Conservation (phyloP, 2,113 vertebrate genomes). For the Pomatostomus ruficeps region DNA sequence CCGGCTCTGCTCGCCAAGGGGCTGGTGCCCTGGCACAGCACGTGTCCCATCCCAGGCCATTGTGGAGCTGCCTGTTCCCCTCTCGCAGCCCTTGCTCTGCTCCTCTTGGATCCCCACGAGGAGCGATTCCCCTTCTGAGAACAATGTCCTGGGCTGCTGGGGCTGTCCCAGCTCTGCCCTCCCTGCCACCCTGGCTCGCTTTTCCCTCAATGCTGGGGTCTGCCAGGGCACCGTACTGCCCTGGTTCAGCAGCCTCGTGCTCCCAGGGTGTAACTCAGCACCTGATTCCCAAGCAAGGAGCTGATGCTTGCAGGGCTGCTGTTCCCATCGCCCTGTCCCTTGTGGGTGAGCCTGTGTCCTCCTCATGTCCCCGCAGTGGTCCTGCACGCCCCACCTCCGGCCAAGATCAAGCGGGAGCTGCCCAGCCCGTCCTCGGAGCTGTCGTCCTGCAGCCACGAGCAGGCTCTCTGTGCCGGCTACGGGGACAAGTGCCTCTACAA, state of each 20-base stretch:
- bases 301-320: rapidly evolving
- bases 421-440: constrained; percentile 85
- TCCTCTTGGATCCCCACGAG: rapidly evolving
- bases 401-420: constrained; percentile 94
- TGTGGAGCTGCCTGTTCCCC: neutral
- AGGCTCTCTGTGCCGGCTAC: constrained; percentile 83
- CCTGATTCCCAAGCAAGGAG: neutral
- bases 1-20: rapidly evolving
- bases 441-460: constrained; percentile 87
- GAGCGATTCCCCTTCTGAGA: rapidly evolving
- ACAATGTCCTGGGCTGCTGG: neutral
- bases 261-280: neutral
- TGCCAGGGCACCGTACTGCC: neutral
- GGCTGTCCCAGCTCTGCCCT: neutral
- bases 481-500: constrained; percentile 99
- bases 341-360: neutral
- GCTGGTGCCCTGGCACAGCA: rapidly evolving
- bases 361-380: constrained; percentile 77
- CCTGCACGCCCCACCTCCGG: constrained; percentile 89
- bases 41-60: rapidly evolving
- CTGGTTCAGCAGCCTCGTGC: neutral
- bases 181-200: rapidly evolving
- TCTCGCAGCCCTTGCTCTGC: neutral
- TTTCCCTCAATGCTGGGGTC: rapidly evolving
- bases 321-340: neutral